Evolutionary conservation across 2,113 vertebrate species (phyloP).

Genomic region (Xiphophorus maculatus): DNA sequence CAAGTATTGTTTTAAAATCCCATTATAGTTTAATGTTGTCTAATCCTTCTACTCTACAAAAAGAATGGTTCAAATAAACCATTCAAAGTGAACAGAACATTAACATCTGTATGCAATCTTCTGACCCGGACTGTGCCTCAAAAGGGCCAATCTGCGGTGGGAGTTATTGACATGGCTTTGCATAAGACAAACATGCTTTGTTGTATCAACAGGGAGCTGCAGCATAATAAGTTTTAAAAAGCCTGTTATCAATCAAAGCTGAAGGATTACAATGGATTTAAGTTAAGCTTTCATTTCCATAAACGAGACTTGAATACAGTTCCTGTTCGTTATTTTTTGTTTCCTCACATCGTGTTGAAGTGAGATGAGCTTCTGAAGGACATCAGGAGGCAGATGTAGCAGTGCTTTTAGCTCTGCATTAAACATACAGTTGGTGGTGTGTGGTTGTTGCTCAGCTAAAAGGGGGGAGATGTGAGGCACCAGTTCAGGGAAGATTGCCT

Average conservation of each 20-base stretch:
- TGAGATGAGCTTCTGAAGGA: constrained; percentile 19
- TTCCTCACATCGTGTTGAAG: constrained; percentile 15
- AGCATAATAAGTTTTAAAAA: constrained; percentile 20
- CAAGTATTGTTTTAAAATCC: not conserved
- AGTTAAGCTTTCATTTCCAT: constrained; percentile 53
- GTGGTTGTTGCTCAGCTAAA: constrained; percentile 2
- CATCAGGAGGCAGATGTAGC: constrained; percentile 5
- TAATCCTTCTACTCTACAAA: not conserved
- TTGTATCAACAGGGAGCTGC: constrained; percentile 36
- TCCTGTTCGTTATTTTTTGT: not conserved
- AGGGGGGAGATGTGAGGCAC: not conserved
- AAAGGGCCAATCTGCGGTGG: constrained; percentile 22
- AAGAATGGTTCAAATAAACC: not conserved
- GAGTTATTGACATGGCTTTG: constrained; percentile 20
- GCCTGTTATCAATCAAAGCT: constrained; percentile 45
- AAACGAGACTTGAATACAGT: constrained; percentile 35
- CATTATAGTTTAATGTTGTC: not conserved
- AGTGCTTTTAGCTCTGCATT: constrained; percentile 7
- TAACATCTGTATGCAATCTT: not conserved
- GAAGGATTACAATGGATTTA: constrained; percentile 51
- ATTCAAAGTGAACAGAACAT: not conserved
- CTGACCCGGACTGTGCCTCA: not conserved
- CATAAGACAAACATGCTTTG: constrained; percentile 22
- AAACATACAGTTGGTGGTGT: not conserved
- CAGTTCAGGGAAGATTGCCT: not conserved